These are phyloP conservation scores for Podarcis siculus DNA, from an alignment of 2,797 vertebrate species.

Conservation along the genomic window DNA sequence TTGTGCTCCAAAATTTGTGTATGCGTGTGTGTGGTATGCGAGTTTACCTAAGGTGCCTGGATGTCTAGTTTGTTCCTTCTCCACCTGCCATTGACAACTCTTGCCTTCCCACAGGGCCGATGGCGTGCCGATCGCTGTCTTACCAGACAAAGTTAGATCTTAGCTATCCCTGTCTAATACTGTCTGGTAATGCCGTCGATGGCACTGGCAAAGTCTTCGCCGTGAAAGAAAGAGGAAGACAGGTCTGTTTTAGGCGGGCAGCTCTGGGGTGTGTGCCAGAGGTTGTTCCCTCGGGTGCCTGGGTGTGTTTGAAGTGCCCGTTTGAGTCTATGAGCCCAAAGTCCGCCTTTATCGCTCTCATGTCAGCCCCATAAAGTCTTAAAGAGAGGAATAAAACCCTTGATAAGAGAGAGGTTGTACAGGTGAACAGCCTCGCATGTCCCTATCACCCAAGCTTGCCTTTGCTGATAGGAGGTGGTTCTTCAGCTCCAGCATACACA, in stretches of 20 bases:
- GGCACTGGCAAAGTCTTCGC: conserved; percentile 81
- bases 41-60: neutral
- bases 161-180: conserved; percentile 96
- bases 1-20: neutral
- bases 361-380: fast-evolving
- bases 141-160: conserved; percentile 99
- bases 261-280: conserved; percentile 68
- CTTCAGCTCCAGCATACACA: too few species aligned
- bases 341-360: conserved; percentile 42
- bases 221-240: conserved; percentile 28
- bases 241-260: neutral
- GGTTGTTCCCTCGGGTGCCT: conserved; percentile 70
- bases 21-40: neutral
- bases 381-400: neutral
- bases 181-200: conserved; percentile 99
- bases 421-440: fast-evolving
- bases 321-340: conserved; percentile 75
- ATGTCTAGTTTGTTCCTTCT: neutral
- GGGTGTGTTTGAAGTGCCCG: conserved; percentile 68
- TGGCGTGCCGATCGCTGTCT: conserved; percentile 92
- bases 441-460: fast-evolving
- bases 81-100: neutral
- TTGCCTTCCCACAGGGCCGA: conserved; percentile 20
- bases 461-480: neutral
- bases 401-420: neutral